Conservation (phyloP, 2,113 vertebrate genomes). For the Microcebus tavaratra region DNA sequence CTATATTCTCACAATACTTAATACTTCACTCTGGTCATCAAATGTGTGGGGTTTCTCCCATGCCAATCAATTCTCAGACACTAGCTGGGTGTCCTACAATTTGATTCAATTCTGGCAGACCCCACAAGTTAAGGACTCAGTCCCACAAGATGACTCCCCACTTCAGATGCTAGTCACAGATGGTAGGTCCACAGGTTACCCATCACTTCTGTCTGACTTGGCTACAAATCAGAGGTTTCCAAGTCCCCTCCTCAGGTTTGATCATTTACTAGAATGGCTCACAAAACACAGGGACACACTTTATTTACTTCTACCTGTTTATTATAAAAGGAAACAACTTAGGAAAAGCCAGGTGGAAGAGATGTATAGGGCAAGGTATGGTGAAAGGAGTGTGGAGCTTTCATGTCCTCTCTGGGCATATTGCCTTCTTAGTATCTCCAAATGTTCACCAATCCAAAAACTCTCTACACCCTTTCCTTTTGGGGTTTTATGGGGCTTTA, state of each 20-base stretch:
- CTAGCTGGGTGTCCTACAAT: background rate
- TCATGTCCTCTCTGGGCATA: background rate
- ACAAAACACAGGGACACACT: background rate
- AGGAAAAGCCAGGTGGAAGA: background rate
- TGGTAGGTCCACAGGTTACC: background rate
- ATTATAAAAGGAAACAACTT: background rate
- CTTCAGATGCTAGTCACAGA: background rate
- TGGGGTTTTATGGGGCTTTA: background rate
- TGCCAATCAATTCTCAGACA: background rate
- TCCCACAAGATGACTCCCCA: background rate
- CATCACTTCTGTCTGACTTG: background rate
- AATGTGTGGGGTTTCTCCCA: background rate
- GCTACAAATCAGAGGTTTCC: background rate
- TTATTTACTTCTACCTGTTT: background rate
- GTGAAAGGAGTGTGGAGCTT: background rate
- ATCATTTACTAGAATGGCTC: background rate
- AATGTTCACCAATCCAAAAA: background rate
- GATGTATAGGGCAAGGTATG: background rate
- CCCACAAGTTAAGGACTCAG: too few relatives aligned
- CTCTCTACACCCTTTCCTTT: background rate
- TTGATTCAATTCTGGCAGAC: background rate
- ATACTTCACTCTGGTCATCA: background rate
- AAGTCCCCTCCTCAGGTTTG: accelerated
- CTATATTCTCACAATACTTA: background rate
- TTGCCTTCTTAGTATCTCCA: background rate